Evolutionary conservation across 2,888 invertebrate species (phyloP).

Genomic region (Oscheius sp.): DNA sequence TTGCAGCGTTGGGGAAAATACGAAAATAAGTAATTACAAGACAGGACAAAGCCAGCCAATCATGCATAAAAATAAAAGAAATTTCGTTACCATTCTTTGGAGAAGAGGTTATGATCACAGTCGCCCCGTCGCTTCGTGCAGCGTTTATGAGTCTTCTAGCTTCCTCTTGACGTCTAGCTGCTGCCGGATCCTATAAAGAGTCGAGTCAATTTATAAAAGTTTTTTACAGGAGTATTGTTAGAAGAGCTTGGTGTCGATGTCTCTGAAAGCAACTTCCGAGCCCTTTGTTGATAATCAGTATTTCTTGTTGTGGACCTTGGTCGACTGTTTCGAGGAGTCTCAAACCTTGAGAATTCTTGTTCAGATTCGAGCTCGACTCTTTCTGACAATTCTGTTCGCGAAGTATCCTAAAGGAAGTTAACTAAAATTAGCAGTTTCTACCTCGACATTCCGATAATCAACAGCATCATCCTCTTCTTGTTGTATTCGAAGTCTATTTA

Average conservation of each 20-base stretch:
- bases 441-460: slow-evolving; percentile 12
- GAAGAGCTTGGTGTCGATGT: slow-evolving; percentile 18
- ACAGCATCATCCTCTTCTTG: slow-evolving; percentile 47
- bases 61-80: slow-evolving; percentile 9
- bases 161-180: slow-evolving; percentile 46
- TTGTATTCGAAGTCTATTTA: slow-evolving; percentile 41
- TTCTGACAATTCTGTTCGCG: not conserved
- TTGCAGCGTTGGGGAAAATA: not conserved
- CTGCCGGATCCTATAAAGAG: slow-evolving; percentile 22
- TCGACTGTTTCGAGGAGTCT: slow-evolving; percentile 15
- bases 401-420: not conserved
- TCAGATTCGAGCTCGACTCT: no score
- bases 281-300: slow-evolving; percentile 50
- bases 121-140: slow-evolving; percentile 34
- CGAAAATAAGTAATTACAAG: slow-evolving; percentile 6
- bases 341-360: not conserved
- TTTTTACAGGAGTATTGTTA: not conserved
- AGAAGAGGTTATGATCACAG: not conserved
- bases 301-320: slow-evolving; percentile 29
- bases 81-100: not conserved
- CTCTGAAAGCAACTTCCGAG: slow-evolving; percentile 56
- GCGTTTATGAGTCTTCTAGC: slow-evolving; percentile 48
- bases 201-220: not conserved
- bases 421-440: not conserved
- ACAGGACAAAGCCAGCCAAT: not conserved